A percentile compares a stretch with the other conserved stretches of the same genome.
Conservation (phyloP, 2,113 vertebrate genomes). For the Columba livia region DNA sequence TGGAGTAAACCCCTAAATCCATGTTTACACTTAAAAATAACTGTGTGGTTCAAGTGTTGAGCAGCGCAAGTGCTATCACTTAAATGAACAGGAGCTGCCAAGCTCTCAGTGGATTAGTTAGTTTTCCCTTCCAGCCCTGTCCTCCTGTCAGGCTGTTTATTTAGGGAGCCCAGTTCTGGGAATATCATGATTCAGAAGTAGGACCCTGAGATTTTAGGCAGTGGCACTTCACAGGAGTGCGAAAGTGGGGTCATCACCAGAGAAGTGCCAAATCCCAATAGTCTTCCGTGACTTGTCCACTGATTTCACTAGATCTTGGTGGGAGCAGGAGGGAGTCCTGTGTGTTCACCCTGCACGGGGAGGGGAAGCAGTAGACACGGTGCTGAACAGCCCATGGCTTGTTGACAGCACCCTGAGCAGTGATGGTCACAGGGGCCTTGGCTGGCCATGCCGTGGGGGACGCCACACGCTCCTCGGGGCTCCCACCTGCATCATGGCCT, state of each 20-base stretch:
- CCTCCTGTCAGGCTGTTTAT: neutral
- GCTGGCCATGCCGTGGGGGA: neutral
- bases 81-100: neutral
- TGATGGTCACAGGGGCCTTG: neutral
- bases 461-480: neutral
- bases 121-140: neutral
- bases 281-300: neutral
- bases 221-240: neutral
- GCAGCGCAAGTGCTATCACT: neutral
- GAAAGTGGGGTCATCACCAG: neutral
- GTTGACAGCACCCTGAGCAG: neutral
- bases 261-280: neutral
- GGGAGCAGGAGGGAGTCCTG: neutral
- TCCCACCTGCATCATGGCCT: neutral
- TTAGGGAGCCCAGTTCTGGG: neutral
- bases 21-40: neutral
- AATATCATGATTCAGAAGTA: neutral
- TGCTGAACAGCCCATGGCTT: fast-evolving
- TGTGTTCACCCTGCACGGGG: fast-evolving
- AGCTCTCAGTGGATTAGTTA: neutral
- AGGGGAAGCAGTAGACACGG: fast-evolving
- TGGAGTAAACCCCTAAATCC: neutral
- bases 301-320: neutral
- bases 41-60: neutral
- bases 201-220: neutral